Percentiles rank a stretch among this genome's conserved stretches.
Evolutionary conservation across 2,888 invertebrate genomes (phyloP).

Genomic region (Himalopsyche tibetana): DNA sequence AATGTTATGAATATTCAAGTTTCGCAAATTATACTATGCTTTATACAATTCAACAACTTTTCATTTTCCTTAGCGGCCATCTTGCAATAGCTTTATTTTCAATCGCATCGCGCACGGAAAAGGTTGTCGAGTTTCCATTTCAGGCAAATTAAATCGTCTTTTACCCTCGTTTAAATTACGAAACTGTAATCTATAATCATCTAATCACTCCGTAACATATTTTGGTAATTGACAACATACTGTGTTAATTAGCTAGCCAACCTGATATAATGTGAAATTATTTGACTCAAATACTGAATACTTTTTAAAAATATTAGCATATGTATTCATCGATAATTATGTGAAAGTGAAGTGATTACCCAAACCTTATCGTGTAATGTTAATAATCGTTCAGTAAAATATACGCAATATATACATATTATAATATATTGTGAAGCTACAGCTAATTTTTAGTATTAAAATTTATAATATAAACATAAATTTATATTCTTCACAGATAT

Average conservation of each 20-base stretch:
- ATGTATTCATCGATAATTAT: too few species aligned
- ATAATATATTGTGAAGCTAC: too few species aligned
- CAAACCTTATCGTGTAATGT: too few species aligned
- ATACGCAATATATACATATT: too few species aligned
- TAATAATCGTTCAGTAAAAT: too few species aligned
- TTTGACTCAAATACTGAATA: too few species aligned
- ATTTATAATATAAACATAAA: too few species aligned
- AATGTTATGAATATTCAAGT: background rate
- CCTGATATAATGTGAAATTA: background rate
- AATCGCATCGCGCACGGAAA: conserved; percentile 30
- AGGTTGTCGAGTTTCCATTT: background rate
- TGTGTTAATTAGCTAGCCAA: background rate
- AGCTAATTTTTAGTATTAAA: too few species aligned
- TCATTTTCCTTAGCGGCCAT: conserved; percentile 23
- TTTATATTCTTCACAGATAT: too few species aligned
- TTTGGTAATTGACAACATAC: background rate
- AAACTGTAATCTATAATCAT: background rate
- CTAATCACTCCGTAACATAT: background rate
- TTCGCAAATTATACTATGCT: background rate
- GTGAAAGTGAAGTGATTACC: too few species aligned
- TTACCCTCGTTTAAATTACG: background rate
- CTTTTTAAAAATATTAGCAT: too few species aligned
- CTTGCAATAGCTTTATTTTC: conserved; percentile 34
- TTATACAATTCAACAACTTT: conserved; percentile 17
- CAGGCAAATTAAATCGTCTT: background rate